Conservation (phyloP, 2,113 vertebrate genomes). For the Steatornis caripensis region DNA sequence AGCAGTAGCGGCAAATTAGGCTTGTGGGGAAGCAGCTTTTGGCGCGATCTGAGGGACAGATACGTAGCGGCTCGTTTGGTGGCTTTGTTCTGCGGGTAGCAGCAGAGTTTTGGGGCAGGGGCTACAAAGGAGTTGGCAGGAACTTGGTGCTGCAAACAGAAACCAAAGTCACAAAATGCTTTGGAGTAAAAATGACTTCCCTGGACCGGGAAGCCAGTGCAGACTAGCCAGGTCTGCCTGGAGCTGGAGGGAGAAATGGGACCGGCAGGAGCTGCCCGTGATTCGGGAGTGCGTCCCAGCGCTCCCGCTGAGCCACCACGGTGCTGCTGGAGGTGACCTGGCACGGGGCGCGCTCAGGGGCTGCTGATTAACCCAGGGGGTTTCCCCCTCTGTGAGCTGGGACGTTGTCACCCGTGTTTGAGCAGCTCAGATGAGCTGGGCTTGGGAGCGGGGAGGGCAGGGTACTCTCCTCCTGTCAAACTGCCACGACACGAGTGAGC, state of each 20-base stretch:
- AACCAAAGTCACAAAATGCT: not conserved
- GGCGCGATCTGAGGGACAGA: not conserved
- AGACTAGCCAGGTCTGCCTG: not conserved
- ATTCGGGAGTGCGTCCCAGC: not conserved
- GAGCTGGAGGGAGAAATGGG: not conserved
- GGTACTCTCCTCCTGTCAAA: not conserved
- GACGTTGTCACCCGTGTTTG: accelerated
- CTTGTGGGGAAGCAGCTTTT: not conserved
- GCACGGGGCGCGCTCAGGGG: not conserved
- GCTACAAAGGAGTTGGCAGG: not conserved
- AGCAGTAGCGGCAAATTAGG: not conserved
- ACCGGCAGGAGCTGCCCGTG: not conserved
- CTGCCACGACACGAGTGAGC: not conserved
- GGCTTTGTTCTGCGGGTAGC: not conserved
- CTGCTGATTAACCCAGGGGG: not conserved
- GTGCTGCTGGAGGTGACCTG: not conserved
- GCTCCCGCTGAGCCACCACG: accelerated
- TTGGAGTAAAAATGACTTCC: not conserved
- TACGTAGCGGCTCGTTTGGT: accelerated
- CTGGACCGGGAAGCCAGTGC: not conserved
- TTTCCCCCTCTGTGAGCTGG: not conserved
- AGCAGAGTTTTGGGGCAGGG: not conserved
- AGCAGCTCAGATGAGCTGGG: not conserved
- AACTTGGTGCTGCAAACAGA: not conserved
- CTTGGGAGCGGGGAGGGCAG: not conserved